Conservation (phyloP, 2,797 vertebrate species). For the Poecilia picta region DNA sequence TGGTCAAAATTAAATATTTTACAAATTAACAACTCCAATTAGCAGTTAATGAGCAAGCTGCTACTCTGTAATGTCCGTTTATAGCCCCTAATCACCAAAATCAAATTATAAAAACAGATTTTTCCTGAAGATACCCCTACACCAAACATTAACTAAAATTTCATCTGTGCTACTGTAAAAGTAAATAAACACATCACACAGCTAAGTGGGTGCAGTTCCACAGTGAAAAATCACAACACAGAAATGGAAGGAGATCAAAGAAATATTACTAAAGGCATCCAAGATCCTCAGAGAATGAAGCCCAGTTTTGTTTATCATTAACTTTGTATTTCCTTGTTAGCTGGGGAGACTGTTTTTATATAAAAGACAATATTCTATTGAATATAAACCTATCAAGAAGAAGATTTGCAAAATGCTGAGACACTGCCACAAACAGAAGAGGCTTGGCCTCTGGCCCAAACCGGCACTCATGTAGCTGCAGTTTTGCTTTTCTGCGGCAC, state of each 20-base stretch:
- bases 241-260: background rate
- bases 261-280: background rate
- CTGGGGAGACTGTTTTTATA: background rate
- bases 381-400: slow-evolving; percentile 18
- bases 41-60: background rate
- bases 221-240: background rate
- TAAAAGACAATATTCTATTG: background rate
- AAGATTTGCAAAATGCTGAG: slow-evolving; percentile 13
- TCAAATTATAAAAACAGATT: background rate
- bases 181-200: background rate
- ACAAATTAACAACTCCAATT: background rate
- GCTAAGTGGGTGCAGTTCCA: background rate
- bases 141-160: background rate
- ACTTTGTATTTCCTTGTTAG: background rate
- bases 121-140: background rate
- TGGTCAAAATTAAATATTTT: background rate
- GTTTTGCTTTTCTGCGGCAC: slow-evolving; percentile 65
- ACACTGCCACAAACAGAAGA: slow-evolving; percentile 18
- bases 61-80: slow-evolving; percentile 3
- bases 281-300: background rate
- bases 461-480: slow-evolving; percentile 56
- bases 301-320: background rate
- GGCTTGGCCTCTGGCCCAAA: slow-evolving; percentile 50
- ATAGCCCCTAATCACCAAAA: background rate
- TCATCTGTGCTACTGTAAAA: background rate